phyloP scores from a whole-genome alignment of 2,797 vertebrate genomes.

The Sebastes taczanowskii region DNA sequence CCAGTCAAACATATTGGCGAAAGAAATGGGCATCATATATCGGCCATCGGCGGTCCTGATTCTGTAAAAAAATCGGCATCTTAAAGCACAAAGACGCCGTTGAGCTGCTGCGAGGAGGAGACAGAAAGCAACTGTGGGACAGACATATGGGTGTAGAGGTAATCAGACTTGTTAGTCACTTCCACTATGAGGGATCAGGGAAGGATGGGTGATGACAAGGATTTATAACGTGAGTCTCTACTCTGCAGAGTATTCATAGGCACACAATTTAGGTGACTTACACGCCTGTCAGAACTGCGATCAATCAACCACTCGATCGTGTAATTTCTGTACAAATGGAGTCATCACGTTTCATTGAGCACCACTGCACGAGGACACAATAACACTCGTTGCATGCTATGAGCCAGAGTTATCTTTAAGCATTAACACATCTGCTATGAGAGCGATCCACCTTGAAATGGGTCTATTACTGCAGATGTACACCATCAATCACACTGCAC shows the following conservation, averaged over 20 bases:
- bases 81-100: slow-evolving; percentile 51
- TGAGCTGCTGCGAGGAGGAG: not conserved
- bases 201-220: not conserved
- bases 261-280: slow-evolving; percentile 18
- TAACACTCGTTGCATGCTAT: not conserved
- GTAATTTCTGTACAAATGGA: slow-evolving; percentile 40
- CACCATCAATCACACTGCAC: not conserved
- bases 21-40: too few species aligned
- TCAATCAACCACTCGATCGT: slow-evolving; percentile 37
- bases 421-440: not conserved
- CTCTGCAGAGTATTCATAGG: not conserved
- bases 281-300: slow-evolving; percentile 38
- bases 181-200: not conserved
- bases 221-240: not conserved
- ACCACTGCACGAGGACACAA: slow-evolving; percentile 5
- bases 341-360: slow-evolving; percentile 46
- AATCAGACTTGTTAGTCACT: not conserved
- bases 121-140: not conserved
- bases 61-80: not conserved
- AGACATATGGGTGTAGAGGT: not conserved
- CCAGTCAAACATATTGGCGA: too few species aligned
- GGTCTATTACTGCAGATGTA: not conserved
- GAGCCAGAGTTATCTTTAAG: slow-evolving; percentile 4
- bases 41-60: too few species aligned
- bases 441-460: not conserved